These are phyloP conservation scores for Myoxocephalus aenaeus DNA, from an alignment of 2,797 vertebrate genomes.

Conservation along the genomic window DNA sequence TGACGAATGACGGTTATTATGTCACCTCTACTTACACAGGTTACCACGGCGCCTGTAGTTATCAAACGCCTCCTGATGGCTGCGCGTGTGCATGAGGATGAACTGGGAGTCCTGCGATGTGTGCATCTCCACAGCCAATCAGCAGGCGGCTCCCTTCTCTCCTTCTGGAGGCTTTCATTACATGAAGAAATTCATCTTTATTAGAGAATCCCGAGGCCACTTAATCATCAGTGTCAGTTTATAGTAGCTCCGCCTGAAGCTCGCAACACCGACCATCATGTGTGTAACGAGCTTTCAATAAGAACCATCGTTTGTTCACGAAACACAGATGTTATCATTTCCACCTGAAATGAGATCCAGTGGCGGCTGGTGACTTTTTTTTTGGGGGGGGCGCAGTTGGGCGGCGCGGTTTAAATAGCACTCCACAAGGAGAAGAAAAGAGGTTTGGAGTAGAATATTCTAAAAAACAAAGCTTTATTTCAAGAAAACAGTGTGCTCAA, in stretches of 20 bases:
- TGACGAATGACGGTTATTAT: conserved; percentile 66
- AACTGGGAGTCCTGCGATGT: not conserved
- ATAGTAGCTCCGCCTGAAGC: not conserved
- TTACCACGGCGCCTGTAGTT: conserved; percentile 37
- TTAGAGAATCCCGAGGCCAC: not conserved
- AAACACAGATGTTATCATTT: no score
- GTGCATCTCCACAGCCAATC: not conserved
- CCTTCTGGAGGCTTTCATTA: not conserved
- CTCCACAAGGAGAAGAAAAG: no score
- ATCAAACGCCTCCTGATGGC: conserved; percentile 45
- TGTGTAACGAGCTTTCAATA: not conserved
- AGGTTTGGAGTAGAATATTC: no score
- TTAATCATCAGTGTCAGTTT: not conserved
- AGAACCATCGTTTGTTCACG: no score
- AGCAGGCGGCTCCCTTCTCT: not conserved
- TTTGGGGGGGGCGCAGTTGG: no score
- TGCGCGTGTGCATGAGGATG: conserved; percentile 12
- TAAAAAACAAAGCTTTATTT: no score
- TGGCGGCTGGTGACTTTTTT: no score
- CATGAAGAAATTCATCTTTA: not conserved
- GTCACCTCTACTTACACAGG: conserved; percentile 64
- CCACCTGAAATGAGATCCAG: no score
- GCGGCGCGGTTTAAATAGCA: no score
- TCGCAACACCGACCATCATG: not conserved
- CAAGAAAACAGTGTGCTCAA: no score